phyloP scores from a whole-genome alignment of 1,140 invertebrate species.

The Drosophila virilis region DNA sequence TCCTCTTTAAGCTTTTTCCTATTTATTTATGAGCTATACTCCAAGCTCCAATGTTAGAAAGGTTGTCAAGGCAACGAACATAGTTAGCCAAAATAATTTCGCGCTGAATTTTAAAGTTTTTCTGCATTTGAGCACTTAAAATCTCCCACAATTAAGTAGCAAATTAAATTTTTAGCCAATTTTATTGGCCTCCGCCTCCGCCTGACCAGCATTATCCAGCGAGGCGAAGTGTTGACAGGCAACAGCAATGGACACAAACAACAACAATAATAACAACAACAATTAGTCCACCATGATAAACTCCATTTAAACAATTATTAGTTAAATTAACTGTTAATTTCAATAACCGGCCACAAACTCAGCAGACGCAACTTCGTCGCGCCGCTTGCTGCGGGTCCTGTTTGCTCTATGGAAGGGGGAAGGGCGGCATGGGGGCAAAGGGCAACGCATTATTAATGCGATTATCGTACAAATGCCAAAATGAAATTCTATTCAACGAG shows the following conservation, averaged over 20 bases:
- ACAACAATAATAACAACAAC: conserved; percentile 16
- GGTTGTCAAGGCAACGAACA: too few species aligned
- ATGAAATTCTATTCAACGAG: conserved; percentile 58
- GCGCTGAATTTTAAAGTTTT: background rate
- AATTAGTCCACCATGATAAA: conserved; percentile 61
- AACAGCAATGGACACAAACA: conserved; percentile 29
- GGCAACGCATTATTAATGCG: conserved; percentile 71
- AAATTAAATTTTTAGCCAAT: conserved; percentile 12
- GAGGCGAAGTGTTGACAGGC: conserved; percentile 67
- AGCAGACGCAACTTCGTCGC: background rate
- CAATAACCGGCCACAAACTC: conserved; percentile 38
- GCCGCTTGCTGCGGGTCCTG: conserved; percentile 48
- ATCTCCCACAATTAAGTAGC: conserved; percentile 12
- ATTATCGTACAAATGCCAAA: conserved; percentile 67
- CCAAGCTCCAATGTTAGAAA: too few species aligned
- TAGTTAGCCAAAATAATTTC: background rate
- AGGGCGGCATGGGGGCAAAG: background rate
- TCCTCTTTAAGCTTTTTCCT: too few species aligned
- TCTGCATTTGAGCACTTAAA: background rate
- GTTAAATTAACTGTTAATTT: conserved; percentile 80
- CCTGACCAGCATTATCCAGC: conserved; percentile 55
- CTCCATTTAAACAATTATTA: conserved; percentile 73
- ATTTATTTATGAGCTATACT: too few species aligned
- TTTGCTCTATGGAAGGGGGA: background rate
- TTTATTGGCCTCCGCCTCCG: conserved; percentile 7